phyloP scores from a whole-genome alignment of 2,113 vertebrate genomes.

The Atractosteus spatula region DNA sequence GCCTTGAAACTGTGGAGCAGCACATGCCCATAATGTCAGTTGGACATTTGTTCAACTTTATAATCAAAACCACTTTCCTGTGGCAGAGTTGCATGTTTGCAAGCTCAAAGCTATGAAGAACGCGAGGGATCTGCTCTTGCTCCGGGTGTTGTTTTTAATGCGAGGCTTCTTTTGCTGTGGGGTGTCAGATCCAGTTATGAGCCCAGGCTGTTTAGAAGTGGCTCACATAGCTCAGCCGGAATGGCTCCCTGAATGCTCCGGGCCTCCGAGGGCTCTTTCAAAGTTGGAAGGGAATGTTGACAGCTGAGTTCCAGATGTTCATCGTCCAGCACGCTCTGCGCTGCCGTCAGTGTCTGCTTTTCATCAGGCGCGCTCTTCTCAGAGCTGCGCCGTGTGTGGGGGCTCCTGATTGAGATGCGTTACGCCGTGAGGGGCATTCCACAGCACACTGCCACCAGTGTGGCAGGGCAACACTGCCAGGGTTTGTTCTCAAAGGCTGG shows the following conservation, averaged over 20 bases:
- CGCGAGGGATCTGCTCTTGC: too few relatives aligned
- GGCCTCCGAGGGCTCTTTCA: conserved; percentile 33
- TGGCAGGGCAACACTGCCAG: neutral
- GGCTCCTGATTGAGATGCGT: conserved; percentile 12
- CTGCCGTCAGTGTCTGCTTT: conserved; percentile 52
- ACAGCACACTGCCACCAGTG: neutral
- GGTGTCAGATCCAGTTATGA: conserved; percentile 30
- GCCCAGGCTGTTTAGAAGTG: conserved; percentile 53
- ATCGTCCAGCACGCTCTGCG: conserved; percentile 32
- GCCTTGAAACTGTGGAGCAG: too few relatives aligned
- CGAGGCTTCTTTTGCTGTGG: conserved; percentile 1
- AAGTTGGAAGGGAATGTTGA: conserved; percentile 33
- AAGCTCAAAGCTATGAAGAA: too few relatives aligned
- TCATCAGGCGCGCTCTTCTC: conserved; percentile 51
- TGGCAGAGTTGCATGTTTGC: too few relatives aligned
- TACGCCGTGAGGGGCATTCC: conserved; percentile 2
- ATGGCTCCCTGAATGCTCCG: conserved; percentile 62
- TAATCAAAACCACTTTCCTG: too few relatives aligned
- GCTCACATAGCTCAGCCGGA: conserved; percentile 62
- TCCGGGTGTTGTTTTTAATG: too few relatives aligned
- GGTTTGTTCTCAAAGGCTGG: neutral
- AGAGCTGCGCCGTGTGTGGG: conserved; percentile 17
- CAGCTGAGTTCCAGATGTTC: conserved; percentile 76
- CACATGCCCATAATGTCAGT: too few relatives aligned
- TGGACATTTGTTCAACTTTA: too few relatives aligned